Evolutionary conservation across 2,888 invertebrate species (phyloP), one percentile per base, ranked within the genome.

Genomic region (Melanostoma scalare): DNA sequence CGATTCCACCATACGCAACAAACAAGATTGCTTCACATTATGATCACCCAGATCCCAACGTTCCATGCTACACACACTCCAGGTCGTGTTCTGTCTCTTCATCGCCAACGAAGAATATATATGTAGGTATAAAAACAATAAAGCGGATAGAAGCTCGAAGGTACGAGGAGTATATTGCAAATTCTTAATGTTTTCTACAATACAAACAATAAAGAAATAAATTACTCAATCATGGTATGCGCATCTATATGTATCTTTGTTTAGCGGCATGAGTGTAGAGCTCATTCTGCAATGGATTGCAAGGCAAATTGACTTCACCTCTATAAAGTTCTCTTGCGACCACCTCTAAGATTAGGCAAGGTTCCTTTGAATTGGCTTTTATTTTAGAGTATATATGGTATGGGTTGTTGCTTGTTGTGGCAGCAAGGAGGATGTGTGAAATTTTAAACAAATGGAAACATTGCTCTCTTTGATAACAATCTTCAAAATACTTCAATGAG

Each of bases 161-260:
- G 38, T 40, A 5, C 36, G 71, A 58, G 63, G 61, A 68, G 67
- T 65, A 72, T 52, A 86, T 86, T 87, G 88, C 87, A 87, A 86
- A 86, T 87, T 88, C 88, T 87, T 89, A 89, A 90, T 89, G 63
- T 63, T 20, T 20, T 20, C 20, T 20, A 50, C 48, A 63, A 63
- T 63, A 63, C 63, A 63, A 63, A 90, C 90, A 90, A 90, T 90
- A 90, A 90, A 90, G 90, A 90, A 90, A 90, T 90, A 90, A 90
- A 90, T 90, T 90, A 90, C 90, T 90, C 90, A 80, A 85, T 80
- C 84, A 58, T 75, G 65, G 76, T 58, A 76, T 71, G 77, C 63
- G 60, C 63, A 63, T 63, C 63, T 63, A 38, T 65, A 65, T 20
- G 35, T 58, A 40, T 33, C 3, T 58, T 60, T 55, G 53, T 68